Conservation (phyloP, 2,888 invertebrate species). For the Dione juno region DNA sequence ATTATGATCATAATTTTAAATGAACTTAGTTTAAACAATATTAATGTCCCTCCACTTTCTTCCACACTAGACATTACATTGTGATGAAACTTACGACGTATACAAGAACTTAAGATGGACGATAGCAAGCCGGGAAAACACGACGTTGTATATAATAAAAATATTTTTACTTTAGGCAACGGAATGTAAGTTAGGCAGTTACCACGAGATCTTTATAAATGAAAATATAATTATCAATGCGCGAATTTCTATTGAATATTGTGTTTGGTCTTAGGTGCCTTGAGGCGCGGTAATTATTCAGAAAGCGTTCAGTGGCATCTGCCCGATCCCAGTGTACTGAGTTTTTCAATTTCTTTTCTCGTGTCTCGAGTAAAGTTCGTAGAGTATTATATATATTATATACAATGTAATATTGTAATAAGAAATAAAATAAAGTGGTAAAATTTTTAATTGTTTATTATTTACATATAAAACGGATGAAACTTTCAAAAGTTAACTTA, state of each 20-base stretch:
- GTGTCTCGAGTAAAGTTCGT: slow-evolving; percentile 49
- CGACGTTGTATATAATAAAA: too few relatives aligned
- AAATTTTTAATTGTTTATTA: background rate
- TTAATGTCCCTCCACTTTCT: too few relatives aligned
- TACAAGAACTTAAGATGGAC: too few relatives aligned
- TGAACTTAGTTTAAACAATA: too few relatives aligned
- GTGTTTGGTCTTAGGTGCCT: slow-evolving; percentile 50
- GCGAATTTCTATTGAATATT: slow-evolving; percentile 11
- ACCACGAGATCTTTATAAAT: background rate
- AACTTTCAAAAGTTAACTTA: background rate
- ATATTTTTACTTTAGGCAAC: too few relatives aligned
- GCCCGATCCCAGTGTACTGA: slow-evolving; percentile 62
- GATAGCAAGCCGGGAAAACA: too few relatives aligned
- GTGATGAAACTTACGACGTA: too few relatives aligned
- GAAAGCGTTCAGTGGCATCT: slow-evolving; percentile 72
- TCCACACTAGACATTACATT: too few relatives aligned
- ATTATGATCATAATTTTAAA: too few relatives aligned
- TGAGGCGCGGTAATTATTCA: slow-evolving; percentile 70
- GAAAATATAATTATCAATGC: background rate
- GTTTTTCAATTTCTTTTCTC: slow-evolving; percentile 57
- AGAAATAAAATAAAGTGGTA: background rate
- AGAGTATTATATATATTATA: slow-evolving; percentile 32
- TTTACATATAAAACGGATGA: background rate
- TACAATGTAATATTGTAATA: background rate
- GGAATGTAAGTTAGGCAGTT: too few relatives aligned